Percentiles rank a stretch among this genome's conserved stretches.
Evolutionary conservation across 2,797 vertebrate genomes (phyloP).

Genomic region (Anguilla marmorata): DNA sequence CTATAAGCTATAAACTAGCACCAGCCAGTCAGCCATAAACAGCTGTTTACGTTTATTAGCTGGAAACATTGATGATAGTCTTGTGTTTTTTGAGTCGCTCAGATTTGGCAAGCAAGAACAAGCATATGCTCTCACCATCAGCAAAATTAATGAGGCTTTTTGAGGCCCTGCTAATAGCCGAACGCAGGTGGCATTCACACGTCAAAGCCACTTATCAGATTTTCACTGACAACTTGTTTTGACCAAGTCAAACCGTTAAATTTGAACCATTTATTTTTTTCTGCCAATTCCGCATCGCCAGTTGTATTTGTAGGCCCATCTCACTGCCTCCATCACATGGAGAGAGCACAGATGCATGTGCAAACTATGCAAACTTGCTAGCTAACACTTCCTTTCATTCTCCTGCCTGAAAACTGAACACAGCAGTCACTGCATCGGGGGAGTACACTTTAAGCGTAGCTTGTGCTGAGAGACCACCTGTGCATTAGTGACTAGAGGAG

Average conservation of each 20-base stretch:
- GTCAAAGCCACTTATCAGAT: conserved; percentile 63
- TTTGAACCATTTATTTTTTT: background rate
- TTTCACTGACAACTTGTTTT: conserved; percentile 42
- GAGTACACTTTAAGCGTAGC: background rate
- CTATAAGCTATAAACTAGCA: background rate
- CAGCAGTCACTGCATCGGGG: background rate
- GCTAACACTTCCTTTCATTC: background rate
- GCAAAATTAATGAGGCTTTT: conserved; percentile 54
- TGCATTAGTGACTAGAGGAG: background rate
- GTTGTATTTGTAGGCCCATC: background rate
- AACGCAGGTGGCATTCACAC: conserved; percentile 55
- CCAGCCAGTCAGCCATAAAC: background rate
- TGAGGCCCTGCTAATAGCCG: conserved; percentile 39
- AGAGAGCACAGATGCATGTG: background rate
- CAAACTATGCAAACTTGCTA: background rate
- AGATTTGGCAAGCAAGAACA: conserved; percentile 40
- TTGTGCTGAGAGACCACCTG: background rate
- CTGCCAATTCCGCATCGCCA: background rate
- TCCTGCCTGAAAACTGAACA: background rate
- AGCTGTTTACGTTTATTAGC: conserved; percentile 24
- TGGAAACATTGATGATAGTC: background rate
- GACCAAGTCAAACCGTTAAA: background rate
- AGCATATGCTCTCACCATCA: conserved; percentile 46
- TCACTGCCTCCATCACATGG: background rate
- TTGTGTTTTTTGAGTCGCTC: conserved; percentile 22